Evolutionary conservation across 2,888 invertebrate genomes (phyloP), one percentile per base, ranked within the genome.

Genomic region (Hylaea fasciaria): DNA sequence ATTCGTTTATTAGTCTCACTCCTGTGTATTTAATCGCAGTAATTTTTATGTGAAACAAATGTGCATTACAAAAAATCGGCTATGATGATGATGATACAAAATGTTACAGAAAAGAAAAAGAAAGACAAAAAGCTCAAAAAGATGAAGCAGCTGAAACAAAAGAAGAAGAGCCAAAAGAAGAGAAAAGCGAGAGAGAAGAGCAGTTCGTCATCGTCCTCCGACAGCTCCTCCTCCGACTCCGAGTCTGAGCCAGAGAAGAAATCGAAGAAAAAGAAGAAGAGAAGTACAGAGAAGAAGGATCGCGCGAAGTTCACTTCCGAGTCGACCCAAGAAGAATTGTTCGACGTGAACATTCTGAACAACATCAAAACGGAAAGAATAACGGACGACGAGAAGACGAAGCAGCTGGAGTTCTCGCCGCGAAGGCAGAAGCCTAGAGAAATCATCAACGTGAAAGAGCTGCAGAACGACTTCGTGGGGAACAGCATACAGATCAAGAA

Each of bases 361-460:
- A 91, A 92, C 56, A 92, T 92, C 0, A 93, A 92, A 68, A 88
- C 86, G 0, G 92, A 93, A 70, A 74, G 87, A 39, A 57, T 86
- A 1, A 89, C 90, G 0, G 92, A 92, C 16, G 92, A 91, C 28
- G 92, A 92, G 39, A 83, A 78, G 43, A 68, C 75, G 2, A 81
- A 78, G n/a, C 51, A 78, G 11, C 47, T 80, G 17, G 80, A 86
- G 0, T 91, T 90, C 51, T 89, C 90, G 0, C 87, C 89, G 0
- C 71, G 85, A 61, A 79, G 83, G 45, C 77, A 77, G 12, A 86
- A 85, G 48, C 86, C 80, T 0, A 72, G 84, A 41, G 89, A 92
- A 65, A 92, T 92, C 0, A 92, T 93, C 1, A 86, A 91, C 39
- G 92, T 92, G 0, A 92, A 89, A 68, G 89, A 92, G 58, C 50